Evolutionary conservation across 2,797 vertebrate genomes (phyloP).

Genomic region (Synaphobranchus kaupii): DNA sequence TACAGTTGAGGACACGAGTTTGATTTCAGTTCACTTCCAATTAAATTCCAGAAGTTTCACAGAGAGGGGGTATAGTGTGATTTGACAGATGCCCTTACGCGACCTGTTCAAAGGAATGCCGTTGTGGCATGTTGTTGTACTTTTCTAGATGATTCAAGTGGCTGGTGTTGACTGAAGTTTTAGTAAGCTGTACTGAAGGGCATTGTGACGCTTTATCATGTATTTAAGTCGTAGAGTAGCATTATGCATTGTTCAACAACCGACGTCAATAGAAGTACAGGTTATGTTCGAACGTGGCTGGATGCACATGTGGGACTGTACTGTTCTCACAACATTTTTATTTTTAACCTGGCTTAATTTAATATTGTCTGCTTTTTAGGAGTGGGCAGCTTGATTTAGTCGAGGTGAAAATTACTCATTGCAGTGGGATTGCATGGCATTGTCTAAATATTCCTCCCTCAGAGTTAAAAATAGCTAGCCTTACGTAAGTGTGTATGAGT

Average conservation of each 20-base stretch:
- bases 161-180: background rate
- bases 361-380: background rate
- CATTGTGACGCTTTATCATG: background rate
- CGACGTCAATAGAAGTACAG: background rate
- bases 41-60: background rate
- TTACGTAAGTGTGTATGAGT: background rate
- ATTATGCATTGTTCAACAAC: background rate
- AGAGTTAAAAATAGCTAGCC: background rate
- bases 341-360: background rate
- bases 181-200: background rate
- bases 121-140: background rate
- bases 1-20: background rate
- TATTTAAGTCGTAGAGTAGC: background rate
- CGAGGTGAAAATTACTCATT: background rate
- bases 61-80: background rate
- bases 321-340: background rate
- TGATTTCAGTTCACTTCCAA: background rate
- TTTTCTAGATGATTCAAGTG: background rate
- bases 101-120: background rate
- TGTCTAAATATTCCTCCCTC: background rate
- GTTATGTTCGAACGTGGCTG: background rate
- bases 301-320: background rate
- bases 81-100: background rate
- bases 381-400: background rate
- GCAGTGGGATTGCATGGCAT: constrained; percentile 13